These are phyloP conservation scores for Strigamia crassipes DNA, from an alignment of 2,888 invertebrate species.

Conservation along the genomic window DNA sequence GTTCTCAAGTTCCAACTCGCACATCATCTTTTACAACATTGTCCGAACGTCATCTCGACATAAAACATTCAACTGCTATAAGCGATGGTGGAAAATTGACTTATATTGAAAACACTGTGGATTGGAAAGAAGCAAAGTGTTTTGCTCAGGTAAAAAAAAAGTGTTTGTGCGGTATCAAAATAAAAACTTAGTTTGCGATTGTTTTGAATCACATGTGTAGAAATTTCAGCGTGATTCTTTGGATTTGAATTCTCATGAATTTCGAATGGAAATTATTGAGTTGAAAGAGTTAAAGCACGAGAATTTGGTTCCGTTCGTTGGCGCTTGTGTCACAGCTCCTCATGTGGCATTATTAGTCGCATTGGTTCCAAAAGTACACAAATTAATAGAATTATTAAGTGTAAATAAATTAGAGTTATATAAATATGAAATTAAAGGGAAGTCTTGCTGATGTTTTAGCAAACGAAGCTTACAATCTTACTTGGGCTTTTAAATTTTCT, in stretches of 20 bases:
- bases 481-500: conserved; percentile 44
- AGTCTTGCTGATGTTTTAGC: conserved; percentile 1
- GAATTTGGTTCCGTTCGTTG: neutral
- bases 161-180: neutral
- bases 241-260: neutral
- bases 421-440: neutral
- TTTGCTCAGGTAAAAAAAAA: neutral
- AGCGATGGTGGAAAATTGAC: neutral
- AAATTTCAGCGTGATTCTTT: neutral
- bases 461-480: conserved; percentile 17
- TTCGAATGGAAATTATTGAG: neutral
- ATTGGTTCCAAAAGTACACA: neutral
- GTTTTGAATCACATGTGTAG: neutral
- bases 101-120: neutral
- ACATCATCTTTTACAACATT: neutral
- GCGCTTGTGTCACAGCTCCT: neutral
- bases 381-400: too few species aligned
- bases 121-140: neutral
- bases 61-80: neutral
- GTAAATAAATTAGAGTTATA: neutral
- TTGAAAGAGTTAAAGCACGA: conserved; percentile 5
- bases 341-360: neutral
- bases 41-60: too few species aligned
- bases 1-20: neutral
- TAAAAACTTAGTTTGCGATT: neutral